A percentile compares a stretch with the other conserved stretches of the same genome.
Conservation (phyloP, 2,113 vertebrate genomes). For the Hippocampus mohnikei region DNA sequence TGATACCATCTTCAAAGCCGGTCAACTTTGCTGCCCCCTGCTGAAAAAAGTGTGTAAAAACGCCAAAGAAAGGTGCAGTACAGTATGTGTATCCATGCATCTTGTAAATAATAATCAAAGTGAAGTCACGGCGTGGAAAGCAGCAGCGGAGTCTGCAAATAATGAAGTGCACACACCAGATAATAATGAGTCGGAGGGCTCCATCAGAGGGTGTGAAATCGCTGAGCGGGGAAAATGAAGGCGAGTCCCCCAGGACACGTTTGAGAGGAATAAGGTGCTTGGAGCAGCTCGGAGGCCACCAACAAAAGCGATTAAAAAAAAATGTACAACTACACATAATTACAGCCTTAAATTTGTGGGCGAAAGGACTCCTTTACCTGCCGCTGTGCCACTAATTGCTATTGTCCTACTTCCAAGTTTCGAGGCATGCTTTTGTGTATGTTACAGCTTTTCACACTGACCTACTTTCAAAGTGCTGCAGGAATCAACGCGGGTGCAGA, state of each 20-base stretch:
- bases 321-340: slow-evolving; percentile 65
- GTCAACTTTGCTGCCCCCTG: background rate
- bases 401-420: slow-evolving; percentile 32
- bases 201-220: slow-evolving; percentile 62
- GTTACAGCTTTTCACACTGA: background rate
- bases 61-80: slow-evolving; percentile 19
- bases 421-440: background rate
- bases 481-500: background rate
- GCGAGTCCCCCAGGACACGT: slow-evolving; percentile 66
- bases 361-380: slow-evolving; percentile 62
- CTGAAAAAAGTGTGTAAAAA: slow-evolving; percentile 1
- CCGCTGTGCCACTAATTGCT: slow-evolving; percentile 60
- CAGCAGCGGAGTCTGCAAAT: slow-evolving; percentile 39
- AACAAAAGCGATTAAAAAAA: slow-evolving; percentile 31
- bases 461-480: background rate
- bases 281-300: slow-evolving; percentile 53
- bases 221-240: slow-evolving; percentile 68
- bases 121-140: slow-evolving; percentile 42
- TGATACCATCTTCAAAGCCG: background rate
- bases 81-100: slow-evolving; percentile 41
- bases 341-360: slow-evolving; percentile 59
- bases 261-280: slow-evolving; percentile 53
- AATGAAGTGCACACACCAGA: slow-evolving; percentile 45
- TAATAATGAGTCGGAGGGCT: slow-evolving; percentile 65
- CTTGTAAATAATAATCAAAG: slow-evolving; percentile 53